Conservation (phyloP, 2,888 invertebrate species). For the Aleiodes testaceus region DNA sequence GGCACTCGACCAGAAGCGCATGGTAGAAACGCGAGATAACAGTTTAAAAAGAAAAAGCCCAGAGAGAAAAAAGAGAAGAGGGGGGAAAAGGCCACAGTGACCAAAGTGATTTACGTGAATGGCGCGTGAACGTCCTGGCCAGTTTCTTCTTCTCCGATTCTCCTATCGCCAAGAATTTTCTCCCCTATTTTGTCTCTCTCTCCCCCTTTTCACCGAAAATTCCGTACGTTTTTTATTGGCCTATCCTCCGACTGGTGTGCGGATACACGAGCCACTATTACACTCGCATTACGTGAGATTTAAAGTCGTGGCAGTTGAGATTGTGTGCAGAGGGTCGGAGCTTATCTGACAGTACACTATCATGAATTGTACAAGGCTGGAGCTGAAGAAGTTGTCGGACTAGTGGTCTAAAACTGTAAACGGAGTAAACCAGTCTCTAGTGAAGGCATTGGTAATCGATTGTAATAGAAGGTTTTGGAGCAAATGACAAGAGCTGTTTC, state of each 20-base stretch:
- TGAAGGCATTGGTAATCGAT: too few species aligned
- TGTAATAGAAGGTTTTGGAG: neutral
- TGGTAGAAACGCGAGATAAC: constrained; percentile 50
- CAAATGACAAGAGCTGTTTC: neutral
- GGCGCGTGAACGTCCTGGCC: constrained; percentile 27
- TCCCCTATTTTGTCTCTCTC: neutral
- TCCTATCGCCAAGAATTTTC: constrained; percentile 36
- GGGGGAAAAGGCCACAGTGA: constrained; percentile 33
- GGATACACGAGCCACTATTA: neutral
- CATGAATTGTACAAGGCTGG: neutral
- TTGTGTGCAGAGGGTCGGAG: constrained; percentile 1
- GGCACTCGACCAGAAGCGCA: constrained; percentile 37
- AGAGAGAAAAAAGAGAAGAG: constrained; percentile 28
- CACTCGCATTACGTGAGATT: constrained; percentile 18
- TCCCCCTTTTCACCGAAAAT: neutral
- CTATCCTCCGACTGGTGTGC: neutral
- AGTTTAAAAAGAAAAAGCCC: constrained; percentile 45
- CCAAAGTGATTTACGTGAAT: constrained; percentile 43
- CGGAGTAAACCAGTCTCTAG: too few species aligned
- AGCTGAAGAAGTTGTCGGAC: neutral
- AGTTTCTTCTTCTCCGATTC: constrained; percentile 24
- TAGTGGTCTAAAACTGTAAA: too few species aligned
- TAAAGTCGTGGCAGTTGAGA: constrained; percentile 26
- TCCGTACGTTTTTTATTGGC: neutral
- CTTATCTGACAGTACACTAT: too few species aligned